Conservation (phyloP, 2,113 vertebrate species). For the Mustela nigripes region DNA sequence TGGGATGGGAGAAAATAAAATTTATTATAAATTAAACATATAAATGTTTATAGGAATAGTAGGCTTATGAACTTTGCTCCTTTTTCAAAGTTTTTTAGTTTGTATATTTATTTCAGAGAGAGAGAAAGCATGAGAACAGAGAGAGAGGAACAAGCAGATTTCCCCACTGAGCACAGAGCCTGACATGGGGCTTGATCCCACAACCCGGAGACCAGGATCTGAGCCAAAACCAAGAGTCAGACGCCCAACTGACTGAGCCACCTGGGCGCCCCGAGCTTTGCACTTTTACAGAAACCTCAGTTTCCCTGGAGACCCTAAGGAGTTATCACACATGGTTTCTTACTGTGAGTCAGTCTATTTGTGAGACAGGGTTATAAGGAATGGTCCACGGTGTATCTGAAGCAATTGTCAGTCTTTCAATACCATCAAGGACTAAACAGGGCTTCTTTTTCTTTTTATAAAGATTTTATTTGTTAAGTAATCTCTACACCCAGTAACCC, state of each 20-base stretch:
- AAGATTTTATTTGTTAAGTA: neutral
- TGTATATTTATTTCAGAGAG: neutral
- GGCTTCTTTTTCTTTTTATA: neutral
- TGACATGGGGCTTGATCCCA: neutral
- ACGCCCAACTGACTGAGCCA: neutral
- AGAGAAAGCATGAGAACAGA: neutral
- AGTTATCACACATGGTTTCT: neutral
- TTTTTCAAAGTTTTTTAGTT: neutral
- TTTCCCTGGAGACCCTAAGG: neutral
- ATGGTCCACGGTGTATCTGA: neutral
- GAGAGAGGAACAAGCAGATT: neutral
- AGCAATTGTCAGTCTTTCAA: neutral
- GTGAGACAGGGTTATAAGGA: no score
- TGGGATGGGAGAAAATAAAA: neutral
- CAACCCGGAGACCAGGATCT: neutral
- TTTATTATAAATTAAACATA: neutral
- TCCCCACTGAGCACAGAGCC: neutral
- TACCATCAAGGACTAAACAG: neutral
- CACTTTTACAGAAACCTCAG: neutral
- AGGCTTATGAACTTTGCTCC: neutral
- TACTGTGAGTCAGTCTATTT: neutral
- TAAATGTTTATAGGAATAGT: neutral
- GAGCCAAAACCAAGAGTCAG: neutral
- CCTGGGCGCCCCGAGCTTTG: neutral
- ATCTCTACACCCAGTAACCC: neutral